Base-by-base conservation (phyloP, 2,113 vertebrate species). In the Bettongia penicillata region DNA sequence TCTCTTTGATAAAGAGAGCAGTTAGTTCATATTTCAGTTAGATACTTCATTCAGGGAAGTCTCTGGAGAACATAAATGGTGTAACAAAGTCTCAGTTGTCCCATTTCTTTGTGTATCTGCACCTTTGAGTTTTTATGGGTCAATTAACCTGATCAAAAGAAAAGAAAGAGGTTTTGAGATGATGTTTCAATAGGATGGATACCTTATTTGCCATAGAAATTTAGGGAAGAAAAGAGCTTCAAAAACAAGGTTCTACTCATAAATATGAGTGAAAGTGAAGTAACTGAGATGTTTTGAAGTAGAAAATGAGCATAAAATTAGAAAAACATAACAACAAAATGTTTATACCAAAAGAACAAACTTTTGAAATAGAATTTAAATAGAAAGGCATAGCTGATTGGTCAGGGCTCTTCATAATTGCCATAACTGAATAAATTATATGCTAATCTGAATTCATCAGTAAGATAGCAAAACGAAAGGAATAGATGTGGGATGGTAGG, bases 331-430 rank as follows among this genome's bases (percentile, higher is more conserved):
- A 1, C 77, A 93, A 96, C 48, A 10, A 91, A 93, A 89, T 89
- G 51, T 94, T 92, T 91, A 91, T 93, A 26, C 22, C 37, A 22
- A 23, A 50, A 95, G 51, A 91, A 14, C 37, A 77, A 31, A n/a
- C 89, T 91, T 55, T 92, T 51, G 91, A 95, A 96, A 61, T 93
- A 51, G 16, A 93, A 53, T 48, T 57, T 55, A 2, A 43, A 94
- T n/a, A 91, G 14, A 16, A 77, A 91, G 49, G 25, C 43, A 55
- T 51, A 47, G 47, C 0, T 25, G 47, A 2, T n/a, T 51, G 1
- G 37, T 14, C 31, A 19, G 5, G 3, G 14, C 16, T 77, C 37
- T 77, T 77, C 37, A 84, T 77, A n/a, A 43, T 43, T 22, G 8
- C 24, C 2, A 1, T 0, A 0, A 31, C 48, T 12, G 7, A 91